Percentiles rank a stretch among this genome's conserved stretches.
Evolutionary conservation across 2,888 invertebrate species (phyloP).

Genomic region (Sthenelais limicola): DNA sequence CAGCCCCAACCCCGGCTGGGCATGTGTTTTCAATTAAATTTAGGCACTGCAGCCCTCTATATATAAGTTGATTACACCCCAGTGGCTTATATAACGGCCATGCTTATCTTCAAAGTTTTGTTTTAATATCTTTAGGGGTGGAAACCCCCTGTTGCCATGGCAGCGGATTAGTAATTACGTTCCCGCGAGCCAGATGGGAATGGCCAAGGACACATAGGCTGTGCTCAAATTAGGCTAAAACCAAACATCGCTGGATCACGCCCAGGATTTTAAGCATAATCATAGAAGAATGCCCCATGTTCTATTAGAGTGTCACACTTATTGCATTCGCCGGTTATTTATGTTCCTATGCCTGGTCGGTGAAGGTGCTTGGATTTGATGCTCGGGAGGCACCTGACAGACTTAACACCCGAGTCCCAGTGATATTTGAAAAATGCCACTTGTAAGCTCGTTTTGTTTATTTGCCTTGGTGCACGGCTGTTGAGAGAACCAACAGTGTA

Average conservation of each 20-base stretch:
- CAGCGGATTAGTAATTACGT: slow-evolving; percentile 31
- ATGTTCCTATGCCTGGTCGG: too few relatives aligned
- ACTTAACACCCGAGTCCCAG: too few relatives aligned
- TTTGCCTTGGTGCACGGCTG: background rate
- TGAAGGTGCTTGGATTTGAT: too few relatives aligned
- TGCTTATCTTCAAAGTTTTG: slow-evolving; percentile 39
- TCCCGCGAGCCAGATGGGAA: background rate
- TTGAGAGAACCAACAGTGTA: slow-evolving; percentile 1
- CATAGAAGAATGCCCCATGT: too few relatives aligned
- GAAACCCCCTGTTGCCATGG: slow-evolving; percentile 17
- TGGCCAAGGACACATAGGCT: too few relatives aligned
- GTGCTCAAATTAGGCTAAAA: too few relatives aligned
- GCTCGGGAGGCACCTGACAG: too few relatives aligned
- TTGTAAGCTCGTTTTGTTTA: slow-evolving; percentile 9
- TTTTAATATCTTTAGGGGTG: slow-evolving; percentile 19
- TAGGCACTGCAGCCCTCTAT: background rate
- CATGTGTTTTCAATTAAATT: slow-evolving; percentile 39
- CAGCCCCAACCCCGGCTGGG: slow-evolving; percentile 2
- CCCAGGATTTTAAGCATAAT: too few relatives aligned
- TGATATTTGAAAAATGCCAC: slow-evolving; percentile 17
- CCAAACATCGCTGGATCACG: too few relatives aligned
- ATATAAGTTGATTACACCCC: slow-evolving; percentile 34
- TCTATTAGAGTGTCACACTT: too few relatives aligned
- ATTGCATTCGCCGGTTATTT: too few relatives aligned
- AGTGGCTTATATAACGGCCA: slow-evolving; percentile 32